A percentile compares a stretch with the other conserved stretches of the same genome.
phyloP scores from a whole-genome alignment of 1,140 invertebrate genomes.

The Aphaenogaster rudis region DNA sequence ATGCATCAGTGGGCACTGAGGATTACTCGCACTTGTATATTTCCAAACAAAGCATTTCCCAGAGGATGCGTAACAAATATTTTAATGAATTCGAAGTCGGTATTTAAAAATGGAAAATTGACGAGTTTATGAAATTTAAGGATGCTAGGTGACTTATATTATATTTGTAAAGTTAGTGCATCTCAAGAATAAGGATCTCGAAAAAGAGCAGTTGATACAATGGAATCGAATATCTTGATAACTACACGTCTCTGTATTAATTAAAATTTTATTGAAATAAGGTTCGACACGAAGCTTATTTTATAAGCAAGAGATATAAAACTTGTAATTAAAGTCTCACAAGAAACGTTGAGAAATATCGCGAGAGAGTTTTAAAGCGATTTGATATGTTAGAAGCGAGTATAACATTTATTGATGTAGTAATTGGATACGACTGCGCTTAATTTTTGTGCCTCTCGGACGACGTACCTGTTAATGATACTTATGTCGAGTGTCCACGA shows the following conservation, averaged over 20 bases:
- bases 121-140: not conserved
- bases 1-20: not conserved
- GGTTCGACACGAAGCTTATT: not conserved
- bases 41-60: not conserved
- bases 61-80: not conserved
- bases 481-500: not conserved
- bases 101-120: not conserved
- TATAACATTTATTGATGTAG: not conserved
- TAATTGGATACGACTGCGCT: not conserved
- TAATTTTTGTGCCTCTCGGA: not conserved
- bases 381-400: not conserved
- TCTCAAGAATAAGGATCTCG: not conserved
- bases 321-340: not conserved
- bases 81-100: not conserved
- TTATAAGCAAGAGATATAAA: not conserved
- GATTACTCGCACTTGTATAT: not conserved
- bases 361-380: not conserved
- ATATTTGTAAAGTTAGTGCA: not conserved
- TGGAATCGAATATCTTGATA: not conserved
- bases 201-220: not conserved
- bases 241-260: not conserved
- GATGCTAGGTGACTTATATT: not conserved
- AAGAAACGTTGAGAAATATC: not conserved
- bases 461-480: conserved; percentile 1
- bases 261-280: not conserved